Percentiles rank a stretch among this genome's conserved stretches.
These are phyloP conservation scores for Neomonachus schauinslandi DNA, from an alignment of 2,113 vertebrate genomes.

Conservation along the genomic window DNA sequence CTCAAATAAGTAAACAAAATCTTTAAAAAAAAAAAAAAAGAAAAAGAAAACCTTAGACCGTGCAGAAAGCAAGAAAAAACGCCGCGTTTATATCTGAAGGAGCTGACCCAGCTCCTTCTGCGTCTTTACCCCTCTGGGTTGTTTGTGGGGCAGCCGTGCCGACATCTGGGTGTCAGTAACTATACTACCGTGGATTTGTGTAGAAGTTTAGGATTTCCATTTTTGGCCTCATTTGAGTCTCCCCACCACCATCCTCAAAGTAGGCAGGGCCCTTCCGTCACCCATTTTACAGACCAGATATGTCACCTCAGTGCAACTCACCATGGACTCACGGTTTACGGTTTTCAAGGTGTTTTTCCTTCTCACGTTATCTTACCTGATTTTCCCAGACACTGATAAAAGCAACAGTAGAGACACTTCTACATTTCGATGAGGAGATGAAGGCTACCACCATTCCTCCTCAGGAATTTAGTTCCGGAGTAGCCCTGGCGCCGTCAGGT, in stretches of 20 bases:
- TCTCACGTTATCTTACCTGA: background rate
- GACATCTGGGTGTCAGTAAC: background rate
- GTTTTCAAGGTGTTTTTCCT: background rate
- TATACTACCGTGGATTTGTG: fast-evolving
- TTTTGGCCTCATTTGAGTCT: background rate
- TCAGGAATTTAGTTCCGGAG: background rate
- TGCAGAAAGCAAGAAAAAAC: background rate
- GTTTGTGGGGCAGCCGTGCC: background rate
- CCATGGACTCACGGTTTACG: background rate
- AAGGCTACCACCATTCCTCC: background rate
- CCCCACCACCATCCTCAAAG: background rate
- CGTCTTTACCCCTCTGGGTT: background rate
- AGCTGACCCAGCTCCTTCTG: background rate
- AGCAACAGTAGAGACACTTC: background rate
- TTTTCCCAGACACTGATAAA: background rate
- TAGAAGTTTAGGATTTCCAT: background rate
- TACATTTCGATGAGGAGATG: background rate
- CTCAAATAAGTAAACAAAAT: no score
- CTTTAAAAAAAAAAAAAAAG: background rate
- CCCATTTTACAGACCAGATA: background rate
- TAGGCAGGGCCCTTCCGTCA: background rate
- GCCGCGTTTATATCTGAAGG: background rate
- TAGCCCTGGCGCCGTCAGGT: background rate
- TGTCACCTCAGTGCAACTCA: background rate
- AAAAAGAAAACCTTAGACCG: background rate